These are phyloP conservation scores for Cylindroiulus punctatus DNA, from an alignment of 2,888 invertebrate species.

Conservation along the genomic window DNA sequence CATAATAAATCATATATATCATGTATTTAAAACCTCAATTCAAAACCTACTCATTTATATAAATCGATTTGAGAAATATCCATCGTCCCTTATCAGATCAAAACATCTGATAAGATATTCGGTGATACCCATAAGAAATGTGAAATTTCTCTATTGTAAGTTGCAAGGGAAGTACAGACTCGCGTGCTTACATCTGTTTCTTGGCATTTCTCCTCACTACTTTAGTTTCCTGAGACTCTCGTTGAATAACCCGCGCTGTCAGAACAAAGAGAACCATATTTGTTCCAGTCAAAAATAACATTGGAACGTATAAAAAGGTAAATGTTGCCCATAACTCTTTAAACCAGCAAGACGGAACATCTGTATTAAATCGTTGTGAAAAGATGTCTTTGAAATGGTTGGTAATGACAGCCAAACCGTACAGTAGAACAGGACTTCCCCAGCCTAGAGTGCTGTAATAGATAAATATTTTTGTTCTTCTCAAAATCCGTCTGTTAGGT, in stretches of 20 bases:
- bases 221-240: not conserved
- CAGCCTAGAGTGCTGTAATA: not conserved
- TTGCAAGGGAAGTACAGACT: too few species aligned
- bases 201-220: not conserved
- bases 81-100: too few species aligned
- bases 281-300: not conserved
- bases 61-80: too few species aligned
- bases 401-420: not conserved
- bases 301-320: not conserved
- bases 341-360: not conserved
- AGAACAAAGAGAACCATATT: not conserved
- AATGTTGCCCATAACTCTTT: not conserved
- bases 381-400: not conserved
- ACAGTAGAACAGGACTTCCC: not conserved
- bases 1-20: too few species aligned
- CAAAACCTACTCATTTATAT: too few species aligned
- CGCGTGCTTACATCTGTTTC: not conserved
- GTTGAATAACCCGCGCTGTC: not conserved
- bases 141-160: too few species aligned
- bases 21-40: too few species aligned
- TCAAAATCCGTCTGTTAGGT: not conserved
- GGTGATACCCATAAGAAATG: too few species aligned
- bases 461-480: not conserved
- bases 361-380: not conserved
- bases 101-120: too few species aligned